Evolutionary conservation across 1,140 invertebrate genomes (phyloP).

Genomic region (Diabrotica undecimpunctata): DNA sequence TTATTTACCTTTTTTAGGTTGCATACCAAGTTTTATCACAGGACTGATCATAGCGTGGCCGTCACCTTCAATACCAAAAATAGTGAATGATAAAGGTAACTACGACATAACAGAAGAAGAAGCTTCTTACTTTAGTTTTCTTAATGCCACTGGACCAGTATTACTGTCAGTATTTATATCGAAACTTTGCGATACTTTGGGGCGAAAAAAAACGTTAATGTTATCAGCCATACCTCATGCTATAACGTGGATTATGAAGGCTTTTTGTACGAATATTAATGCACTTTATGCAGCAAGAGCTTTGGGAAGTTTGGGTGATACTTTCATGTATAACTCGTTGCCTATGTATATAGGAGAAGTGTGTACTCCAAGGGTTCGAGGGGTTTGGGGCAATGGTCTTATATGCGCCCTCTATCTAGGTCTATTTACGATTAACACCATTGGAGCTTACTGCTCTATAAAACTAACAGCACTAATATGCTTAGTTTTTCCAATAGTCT

Average conservation of each 20-base stretch:
- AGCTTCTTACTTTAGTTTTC: constrained; percentile 15
- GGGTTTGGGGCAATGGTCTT: constrained; percentile 51
- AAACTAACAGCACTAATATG: constrained; percentile 21
- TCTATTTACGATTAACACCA: constrained; percentile 49
- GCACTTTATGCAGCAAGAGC: constrained; percentile 31
- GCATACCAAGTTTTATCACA: constrained; percentile 6
- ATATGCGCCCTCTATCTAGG: constrained; percentile 51
- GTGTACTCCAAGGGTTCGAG: constrained; percentile 61
- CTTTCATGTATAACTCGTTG: constrained; percentile 33
- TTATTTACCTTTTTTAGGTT: neutral
- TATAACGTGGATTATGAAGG: constrained; percentile 26
- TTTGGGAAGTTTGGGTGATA: constrained; percentile 36
- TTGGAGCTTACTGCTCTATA: constrained; percentile 31
- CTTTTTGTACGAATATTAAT: constrained; percentile 24
- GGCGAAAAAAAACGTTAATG: constrained; percentile 31
- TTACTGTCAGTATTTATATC: constrained; percentile 21
- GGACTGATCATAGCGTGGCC: constrained; percentile 23
- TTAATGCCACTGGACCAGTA: constrained; percentile 12
- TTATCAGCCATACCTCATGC: constrained; percentile 28
- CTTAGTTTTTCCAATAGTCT: constrained; percentile 9
- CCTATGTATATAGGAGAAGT: constrained; percentile 65
- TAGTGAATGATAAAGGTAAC: constrained; percentile 20
- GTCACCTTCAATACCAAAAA: constrained; percentile 23
- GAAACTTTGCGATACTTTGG: constrained; percentile 26
- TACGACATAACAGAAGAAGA: constrained; percentile 25